Percentiles rank a stretch among this genome's conserved stretches.
Evolutionary conservation across 1,140 invertebrate species (phyloP).

Genomic region (Conus ventricosus): DNA sequence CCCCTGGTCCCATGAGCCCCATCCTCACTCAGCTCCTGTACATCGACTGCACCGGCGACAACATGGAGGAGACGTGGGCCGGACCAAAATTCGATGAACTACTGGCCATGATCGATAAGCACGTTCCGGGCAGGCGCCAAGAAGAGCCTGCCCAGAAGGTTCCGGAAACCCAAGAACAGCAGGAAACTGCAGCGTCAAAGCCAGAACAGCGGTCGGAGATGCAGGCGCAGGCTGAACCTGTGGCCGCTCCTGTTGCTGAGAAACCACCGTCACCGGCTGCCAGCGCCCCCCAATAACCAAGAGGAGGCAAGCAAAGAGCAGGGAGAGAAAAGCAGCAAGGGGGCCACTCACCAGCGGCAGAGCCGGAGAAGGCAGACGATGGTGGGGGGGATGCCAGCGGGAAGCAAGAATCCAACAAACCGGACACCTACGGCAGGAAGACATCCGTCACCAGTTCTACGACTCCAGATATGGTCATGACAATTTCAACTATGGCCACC

Average conservation of each 20-base stretch:
- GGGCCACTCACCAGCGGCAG: not conserved
- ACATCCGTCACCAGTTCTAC: not conserved
- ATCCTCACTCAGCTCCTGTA: slow-evolving; percentile 67
- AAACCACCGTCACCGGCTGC: not conserved
- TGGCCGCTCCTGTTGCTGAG: not conserved
- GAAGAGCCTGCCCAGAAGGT: not conserved
- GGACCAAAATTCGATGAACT: slow-evolving; percentile 60
- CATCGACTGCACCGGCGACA: slow-evolving; percentile 57
- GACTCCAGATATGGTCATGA: not conserved
- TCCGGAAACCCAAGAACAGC: not conserved
- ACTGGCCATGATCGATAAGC: slow-evolving; percentile 42
- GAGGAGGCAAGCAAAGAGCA: not conserved
- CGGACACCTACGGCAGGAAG: not conserved
- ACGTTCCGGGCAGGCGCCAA: slow-evolving; percentile 32
- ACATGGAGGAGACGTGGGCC: slow-evolving; percentile 53
- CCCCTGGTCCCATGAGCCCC: slow-evolving; percentile 70
- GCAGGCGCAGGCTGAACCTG: not conserved
- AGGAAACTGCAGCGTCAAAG: not conserved
- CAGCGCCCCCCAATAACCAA: not conserved
- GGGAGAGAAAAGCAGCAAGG: not conserved
- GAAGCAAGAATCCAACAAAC: not conserved
- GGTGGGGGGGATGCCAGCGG: not conserved
- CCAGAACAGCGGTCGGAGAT: not conserved
- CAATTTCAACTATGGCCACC: not conserved
- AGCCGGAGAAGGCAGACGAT: not conserved